Percentiles rank a stretch among this genome's conserved stretches.
Evolutionary conservation across 1,140 invertebrate species (phyloP).

Genomic region (Scaptomyza hsui): DNA sequence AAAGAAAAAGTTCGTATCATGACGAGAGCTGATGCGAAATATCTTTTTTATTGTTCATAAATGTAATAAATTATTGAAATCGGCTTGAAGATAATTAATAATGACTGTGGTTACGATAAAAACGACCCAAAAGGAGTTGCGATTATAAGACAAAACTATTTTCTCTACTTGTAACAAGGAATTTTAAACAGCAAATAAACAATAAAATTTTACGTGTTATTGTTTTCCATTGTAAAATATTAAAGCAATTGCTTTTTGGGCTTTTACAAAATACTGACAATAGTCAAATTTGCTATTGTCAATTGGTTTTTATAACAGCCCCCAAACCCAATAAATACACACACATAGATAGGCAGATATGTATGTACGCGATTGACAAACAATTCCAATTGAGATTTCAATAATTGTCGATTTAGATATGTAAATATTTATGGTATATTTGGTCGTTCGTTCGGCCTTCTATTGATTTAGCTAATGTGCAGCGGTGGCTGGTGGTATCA

Average conservation of each 20-base stretch:
- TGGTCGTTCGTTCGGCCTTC: constrained; percentile 41
- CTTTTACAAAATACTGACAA: constrained; percentile 17
- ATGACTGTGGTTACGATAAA: too few species aligned
- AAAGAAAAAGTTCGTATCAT: constrained; percentile 14
- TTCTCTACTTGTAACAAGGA: too few species aligned
- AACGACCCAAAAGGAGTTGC: too few species aligned
- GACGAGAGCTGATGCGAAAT: background rate
- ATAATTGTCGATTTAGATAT: constrained; percentile 83
- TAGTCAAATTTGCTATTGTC: constrained; percentile 17
- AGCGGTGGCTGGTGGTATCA: constrained; percentile 2
- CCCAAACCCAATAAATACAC: background rate
- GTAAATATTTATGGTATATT: constrained; percentile 80
- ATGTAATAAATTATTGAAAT: too few species aligned
- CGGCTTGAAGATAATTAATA: too few species aligned
- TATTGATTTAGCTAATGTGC: constrained; percentile 80
- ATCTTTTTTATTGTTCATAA: background rate
- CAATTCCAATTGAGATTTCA: constrained; percentile 82
- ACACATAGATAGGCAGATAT: constrained; percentile 18
- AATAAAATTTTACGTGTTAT: background rate
- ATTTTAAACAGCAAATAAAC: too few species aligned
- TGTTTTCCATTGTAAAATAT: constrained; percentile 10
- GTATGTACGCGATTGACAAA: constrained; percentile 49
- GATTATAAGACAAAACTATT: too few species aligned
- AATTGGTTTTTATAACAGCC: constrained; percentile 25
- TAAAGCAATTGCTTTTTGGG: constrained; percentile 26